phyloP scores from a whole-genome alignment of 2,113 vertebrate species.

The Strigops habroptila region DNA sequence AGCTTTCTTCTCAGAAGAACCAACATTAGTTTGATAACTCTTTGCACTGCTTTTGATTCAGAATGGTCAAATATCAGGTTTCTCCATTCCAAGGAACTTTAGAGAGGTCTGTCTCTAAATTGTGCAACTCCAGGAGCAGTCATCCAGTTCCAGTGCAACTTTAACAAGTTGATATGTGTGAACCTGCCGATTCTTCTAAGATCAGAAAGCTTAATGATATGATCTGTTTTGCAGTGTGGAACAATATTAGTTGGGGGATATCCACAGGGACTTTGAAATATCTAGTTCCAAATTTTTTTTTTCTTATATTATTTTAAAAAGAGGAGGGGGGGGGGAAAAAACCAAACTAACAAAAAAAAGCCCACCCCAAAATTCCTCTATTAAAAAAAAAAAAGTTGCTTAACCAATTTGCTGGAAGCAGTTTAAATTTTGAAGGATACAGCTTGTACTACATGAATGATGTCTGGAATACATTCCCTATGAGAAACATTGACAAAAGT shows the following conservation, averaged over 20 bases:
- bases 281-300: background rate
- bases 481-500: slow-evolving; percentile 4
- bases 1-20: background rate
- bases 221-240: background rate
- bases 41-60: background rate
- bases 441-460: background rate
- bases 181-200: background rate
- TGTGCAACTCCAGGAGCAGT: background rate
- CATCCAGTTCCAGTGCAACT: background rate
- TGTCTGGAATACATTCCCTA: slow-evolving; percentile 25
- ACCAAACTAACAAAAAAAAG: no score
- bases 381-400: background rate
- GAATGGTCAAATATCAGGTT: background rate
- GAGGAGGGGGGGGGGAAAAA: no score
- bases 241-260: background rate
- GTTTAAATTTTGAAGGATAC: background rate
- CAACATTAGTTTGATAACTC: background rate
- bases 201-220: background rate
- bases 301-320: background rate
- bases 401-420: background rate
- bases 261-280: background rate
- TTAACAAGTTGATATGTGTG: background rate
- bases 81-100: background rate
- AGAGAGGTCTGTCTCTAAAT: background rate
- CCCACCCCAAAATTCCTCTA: background rate